Conservation (phyloP, 2,113 vertebrate genomes). For the Pycnonotus jocosus region DNA sequence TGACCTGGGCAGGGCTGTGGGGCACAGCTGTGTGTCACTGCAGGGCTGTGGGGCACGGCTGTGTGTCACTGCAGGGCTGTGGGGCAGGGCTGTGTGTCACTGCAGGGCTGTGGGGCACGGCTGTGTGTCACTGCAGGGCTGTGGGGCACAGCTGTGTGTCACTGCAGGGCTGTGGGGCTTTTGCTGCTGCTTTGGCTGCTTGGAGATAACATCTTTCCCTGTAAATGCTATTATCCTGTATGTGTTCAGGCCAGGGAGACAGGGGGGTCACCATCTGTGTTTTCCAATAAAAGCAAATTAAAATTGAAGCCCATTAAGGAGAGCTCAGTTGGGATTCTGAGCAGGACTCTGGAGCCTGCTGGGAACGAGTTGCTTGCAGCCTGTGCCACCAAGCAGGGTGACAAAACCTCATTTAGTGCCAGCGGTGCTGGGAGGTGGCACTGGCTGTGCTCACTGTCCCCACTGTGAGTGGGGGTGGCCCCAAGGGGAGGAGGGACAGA, state of each 20-base stretch:
- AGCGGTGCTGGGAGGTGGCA: neutral
- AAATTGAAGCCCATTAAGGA: slow-evolving; percentile 73
- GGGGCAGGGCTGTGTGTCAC: neutral
- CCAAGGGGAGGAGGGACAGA: neutral
- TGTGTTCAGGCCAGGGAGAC: neutral
- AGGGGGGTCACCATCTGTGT: slow-evolving; percentile 71
- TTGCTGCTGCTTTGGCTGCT: neutral
- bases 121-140: neutral
- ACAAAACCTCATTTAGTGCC: neutral
- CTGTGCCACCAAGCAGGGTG: neutral
- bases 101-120: neutral
- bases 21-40: neutral
- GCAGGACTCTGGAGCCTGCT: slow-evolving; percentile 58
- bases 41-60: neutral
- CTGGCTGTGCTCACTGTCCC: neutral
- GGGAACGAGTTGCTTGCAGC: slow-evolving; percentile 33
- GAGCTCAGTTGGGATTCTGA: slow-evolving; percentile 68
- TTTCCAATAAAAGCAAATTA: slow-evolving; percentile 79
- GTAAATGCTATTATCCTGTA: slow-evolving; percentile 9
- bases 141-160: neutral
- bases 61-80: neutral
- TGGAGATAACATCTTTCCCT: slow-evolving; percentile 3
- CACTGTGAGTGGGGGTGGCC: rapidly evolving
- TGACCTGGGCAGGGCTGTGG: neutral
- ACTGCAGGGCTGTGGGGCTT: neutral